Evolutionary conservation across 92 coral and sea anemone species (phyloP).

Genomic region (Epizoanthus ramosus): DNA sequence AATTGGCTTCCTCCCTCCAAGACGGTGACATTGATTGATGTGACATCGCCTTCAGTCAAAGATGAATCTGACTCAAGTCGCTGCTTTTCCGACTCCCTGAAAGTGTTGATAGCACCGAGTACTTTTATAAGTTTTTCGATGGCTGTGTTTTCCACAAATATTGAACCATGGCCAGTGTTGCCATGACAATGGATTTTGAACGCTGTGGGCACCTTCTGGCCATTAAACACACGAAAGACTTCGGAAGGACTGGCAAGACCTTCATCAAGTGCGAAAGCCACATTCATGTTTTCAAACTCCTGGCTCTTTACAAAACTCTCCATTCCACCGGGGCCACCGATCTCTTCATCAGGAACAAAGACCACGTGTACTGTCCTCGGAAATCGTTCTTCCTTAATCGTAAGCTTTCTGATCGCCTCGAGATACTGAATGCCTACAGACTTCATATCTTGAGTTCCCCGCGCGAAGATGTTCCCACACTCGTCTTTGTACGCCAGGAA

Average conservation of each 20-base stretch:
- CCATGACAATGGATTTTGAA: conserved; percentile 24
- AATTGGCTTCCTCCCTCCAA: conserved; percentile 18
- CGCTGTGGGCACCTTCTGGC: background rate
- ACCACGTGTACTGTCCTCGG: conserved; percentile 3
- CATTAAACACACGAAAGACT: conserved; percentile 5
- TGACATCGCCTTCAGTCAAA: conserved; percentile 7
- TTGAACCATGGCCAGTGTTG: conserved; percentile 25
- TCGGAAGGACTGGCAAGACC: conserved; percentile 18
- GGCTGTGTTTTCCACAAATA: conserved; percentile 9
- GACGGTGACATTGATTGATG: conserved; percentile 14
- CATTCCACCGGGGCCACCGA: background rate
- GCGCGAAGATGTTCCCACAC: conserved; percentile 11
- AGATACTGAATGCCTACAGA: conserved; percentile 18
- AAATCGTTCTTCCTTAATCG: background rate
- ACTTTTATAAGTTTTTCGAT: conserved; percentile 16
- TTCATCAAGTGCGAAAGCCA: conserved; percentile 12
- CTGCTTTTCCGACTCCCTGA: conserved; percentile 10
- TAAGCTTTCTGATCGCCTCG: conserved; percentile 21
- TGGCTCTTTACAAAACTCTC: background rate
- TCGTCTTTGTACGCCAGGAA: conserved; percentile 21
- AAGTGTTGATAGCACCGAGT: conserved; percentile 16
- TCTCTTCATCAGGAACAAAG: conserved; percentile 27
- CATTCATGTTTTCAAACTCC: conserved; percentile 17
- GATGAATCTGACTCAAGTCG: background rate
- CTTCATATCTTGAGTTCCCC: conserved; percentile 30